These are phyloP conservation scores for Chaenodraco wilsoni DNA, from an alignment of 2,797 vertebrate genomes.

Conservation along the genomic window DNA sequence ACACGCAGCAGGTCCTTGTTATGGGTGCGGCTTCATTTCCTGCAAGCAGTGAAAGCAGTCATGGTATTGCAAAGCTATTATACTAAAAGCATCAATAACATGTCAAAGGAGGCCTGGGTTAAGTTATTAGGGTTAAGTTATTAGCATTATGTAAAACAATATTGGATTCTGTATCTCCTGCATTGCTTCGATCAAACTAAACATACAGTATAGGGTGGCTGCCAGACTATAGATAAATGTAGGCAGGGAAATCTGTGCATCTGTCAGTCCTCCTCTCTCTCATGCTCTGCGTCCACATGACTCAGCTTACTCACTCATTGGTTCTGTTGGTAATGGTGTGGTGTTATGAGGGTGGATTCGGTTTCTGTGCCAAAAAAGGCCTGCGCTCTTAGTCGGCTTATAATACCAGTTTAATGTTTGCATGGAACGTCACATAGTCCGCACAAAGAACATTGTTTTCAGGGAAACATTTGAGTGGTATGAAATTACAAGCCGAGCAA, in stretches of 20 bases:
- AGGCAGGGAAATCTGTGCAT: slow-evolving; percentile 19
- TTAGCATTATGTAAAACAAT: neutral
- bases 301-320: slow-evolving; percentile 52
- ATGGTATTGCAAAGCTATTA: neutral
- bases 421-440: neutral
- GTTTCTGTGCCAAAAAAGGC: slow-evolving; percentile 36
- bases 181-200: neutral
- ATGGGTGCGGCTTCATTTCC: neutral
- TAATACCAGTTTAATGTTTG: slow-evolving; percentile 16
- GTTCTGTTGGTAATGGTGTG: slow-evolving; percentile 34
- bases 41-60: neutral
- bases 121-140: neutral
- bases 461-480: slow-evolving; percentile 27
- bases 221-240: neutral
- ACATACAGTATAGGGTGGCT: neutral
- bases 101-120: neutral
- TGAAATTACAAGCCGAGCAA: slow-evolving; percentile 20
- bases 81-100: slow-evolving; percentile 12
- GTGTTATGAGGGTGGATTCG: slow-evolving; percentile 41
- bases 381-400: neutral
- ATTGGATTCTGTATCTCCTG: neutral
- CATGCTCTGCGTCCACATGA: slow-evolving; percentile 42
- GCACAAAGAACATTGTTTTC: slow-evolving; percentile 23
- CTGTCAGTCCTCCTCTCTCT: slow-evolving; percentile 33
- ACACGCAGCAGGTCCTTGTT: neutral